Percentiles rank a stretch among this genome's conserved stretches.
Conservation (phyloP, 2,797 vertebrate genomes). For the Tangara arthus region DNA sequence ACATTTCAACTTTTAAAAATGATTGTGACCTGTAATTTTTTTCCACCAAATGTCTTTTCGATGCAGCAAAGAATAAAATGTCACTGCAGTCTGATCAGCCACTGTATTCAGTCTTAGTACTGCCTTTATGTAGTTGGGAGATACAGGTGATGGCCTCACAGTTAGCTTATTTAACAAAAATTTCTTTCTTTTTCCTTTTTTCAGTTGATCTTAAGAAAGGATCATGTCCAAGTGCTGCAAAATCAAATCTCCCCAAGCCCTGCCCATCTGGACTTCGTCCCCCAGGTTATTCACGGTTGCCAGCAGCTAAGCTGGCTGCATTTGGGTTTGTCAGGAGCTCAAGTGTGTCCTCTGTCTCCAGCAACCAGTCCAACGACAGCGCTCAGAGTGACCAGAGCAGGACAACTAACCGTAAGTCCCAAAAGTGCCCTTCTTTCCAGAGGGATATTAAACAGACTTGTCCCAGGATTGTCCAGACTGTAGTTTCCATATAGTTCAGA, state of each 20-base stretch:
- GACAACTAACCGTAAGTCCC: conserved; percentile 82
- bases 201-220: conserved; percentile 83
- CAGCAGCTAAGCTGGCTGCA: conserved; percentile 82
- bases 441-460: neutral
- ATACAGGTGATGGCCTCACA: neutral
- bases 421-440: neutral
- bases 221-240: conserved; percentile 74
- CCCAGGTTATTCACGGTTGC: conserved; percentile 88
- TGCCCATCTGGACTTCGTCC: conserved; percentile 89
- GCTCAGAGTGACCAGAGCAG: conserved; percentile 80
- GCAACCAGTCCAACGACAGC: conserved; percentile 86
- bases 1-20: neutral
- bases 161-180: neutral
- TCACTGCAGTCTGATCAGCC: neutral
- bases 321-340: conserved; percentile 88
- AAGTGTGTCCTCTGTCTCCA: conserved; percentile 89
- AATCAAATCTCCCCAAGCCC: conserved; percentile 83
- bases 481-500: neutral
- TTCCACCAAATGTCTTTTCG: neutral
- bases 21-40: neutral
- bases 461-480: neutral
- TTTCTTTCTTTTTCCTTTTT: neutral
- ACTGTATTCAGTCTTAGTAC: neutral
- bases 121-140: neutral
- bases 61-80: neutral